phyloP scores from a whole-genome alignment of 2,113 vertebrate genomes.

The Gallinago paraguaiae region DNA sequence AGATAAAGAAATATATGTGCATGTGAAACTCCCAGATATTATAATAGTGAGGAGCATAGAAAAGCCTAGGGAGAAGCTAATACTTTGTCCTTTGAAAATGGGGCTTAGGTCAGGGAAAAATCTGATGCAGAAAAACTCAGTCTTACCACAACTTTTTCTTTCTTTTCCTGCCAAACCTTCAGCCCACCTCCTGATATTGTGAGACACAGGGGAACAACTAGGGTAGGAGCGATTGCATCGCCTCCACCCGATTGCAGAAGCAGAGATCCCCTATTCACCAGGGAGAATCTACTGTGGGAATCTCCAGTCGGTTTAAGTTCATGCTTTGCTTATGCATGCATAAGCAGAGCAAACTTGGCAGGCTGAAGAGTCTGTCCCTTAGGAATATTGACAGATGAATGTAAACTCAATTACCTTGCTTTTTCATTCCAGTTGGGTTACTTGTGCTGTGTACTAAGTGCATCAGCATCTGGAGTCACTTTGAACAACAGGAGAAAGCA shows the following conservation, averaged over 20 bases:
- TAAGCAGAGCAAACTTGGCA: constrained; percentile 36
- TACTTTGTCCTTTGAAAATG: not conserved
- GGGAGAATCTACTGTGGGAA: not conserved
- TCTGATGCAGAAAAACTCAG: not conserved
- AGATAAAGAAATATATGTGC: not conserved
- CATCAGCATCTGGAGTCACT: constrained; percentile 39
- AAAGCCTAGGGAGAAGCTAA: not conserved
- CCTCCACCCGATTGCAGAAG: not conserved
- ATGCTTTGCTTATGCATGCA: not conserved
- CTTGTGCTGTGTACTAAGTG: not conserved
- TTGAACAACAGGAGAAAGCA: constrained; percentile 15
- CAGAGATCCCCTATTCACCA: not conserved
- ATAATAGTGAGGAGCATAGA: not conserved
- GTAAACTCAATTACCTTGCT: constrained; percentile 29
- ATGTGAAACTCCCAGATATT: not conserved
- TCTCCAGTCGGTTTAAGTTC: not conserved
- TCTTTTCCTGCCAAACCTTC: not conserved
- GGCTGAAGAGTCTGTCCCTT: not conserved
- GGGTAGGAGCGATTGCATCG: not conserved
- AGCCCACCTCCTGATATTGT: not conserved
- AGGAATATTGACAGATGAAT: constrained; percentile 44
- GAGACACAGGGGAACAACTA: not conserved
- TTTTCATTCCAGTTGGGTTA: not conserved
- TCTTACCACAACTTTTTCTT: not conserved
- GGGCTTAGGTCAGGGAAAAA: not conserved